Base-by-base conservation (phyloP, 1,140 invertebrate species). In the Anoplolepis gracilipes region DNA sequence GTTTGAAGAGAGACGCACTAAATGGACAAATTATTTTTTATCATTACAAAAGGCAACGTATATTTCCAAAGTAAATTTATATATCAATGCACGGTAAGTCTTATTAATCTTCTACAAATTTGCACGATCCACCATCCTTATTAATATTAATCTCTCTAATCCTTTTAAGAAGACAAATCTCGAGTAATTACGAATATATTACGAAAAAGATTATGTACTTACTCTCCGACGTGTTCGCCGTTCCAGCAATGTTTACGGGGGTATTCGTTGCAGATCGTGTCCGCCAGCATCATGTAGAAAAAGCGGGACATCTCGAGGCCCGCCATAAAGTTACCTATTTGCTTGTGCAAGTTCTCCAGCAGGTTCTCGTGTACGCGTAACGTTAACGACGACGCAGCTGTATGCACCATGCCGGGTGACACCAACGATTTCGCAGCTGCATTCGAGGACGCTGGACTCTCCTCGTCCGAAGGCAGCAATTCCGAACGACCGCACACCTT, bases 151-250 rank as follows among this genome's bases (percentile, higher is more conserved):
- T 49, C 46, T 49, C 46, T 49, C 46, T 19, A 0, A 49, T 49
- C 46, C 46, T 49, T 16, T 53, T 53, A 10, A 1, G 3, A 0
- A 57, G 28, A 49, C 16, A n/a, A 39, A 46, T 16, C 22, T 19
- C 0, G 19, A 53, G 65, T 25, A 55, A 13, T n/a, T n/a, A n/a
- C n/a, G 11, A 49, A 36, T n/a, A n/a, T n/a, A 10, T 49, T 16
- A 19, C 1, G n/a, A 53, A 28, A 10, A 46, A 57, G 30, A n/a
- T 59, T 59, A 33, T 72, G 28, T 90, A 97, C 97, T 97, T 90
- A 98, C 97, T 97, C 97, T 94, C 96, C 97, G 88, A 97, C 94
- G 81, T 95, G 93, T 87, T 97, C 96, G 53, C 97, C 97, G 91
- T 97, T 98, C 97, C 97, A 98, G 92, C 97, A 98, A 62, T 85